Percentiles rank a stretch among this genome's conserved stretches.
Conservation (phyloP, 2,888 invertebrate genomes). For the Drosophila kanekoi region DNA sequence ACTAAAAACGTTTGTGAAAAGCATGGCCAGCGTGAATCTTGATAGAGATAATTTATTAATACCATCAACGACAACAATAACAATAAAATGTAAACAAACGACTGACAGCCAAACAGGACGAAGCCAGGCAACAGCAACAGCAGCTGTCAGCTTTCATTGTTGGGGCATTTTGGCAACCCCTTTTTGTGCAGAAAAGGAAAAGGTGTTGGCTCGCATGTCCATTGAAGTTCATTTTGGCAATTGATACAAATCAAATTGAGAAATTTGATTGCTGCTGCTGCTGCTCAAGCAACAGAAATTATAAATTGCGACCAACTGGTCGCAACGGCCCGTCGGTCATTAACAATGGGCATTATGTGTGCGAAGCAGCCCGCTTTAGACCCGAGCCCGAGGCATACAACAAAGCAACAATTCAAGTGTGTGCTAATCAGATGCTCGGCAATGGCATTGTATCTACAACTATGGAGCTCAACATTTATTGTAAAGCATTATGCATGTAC, state of each 20-base stretch:
- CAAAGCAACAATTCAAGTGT: slow-evolving; percentile 63
- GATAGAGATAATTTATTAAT: slow-evolving; percentile 81
- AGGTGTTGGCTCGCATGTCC: slow-evolving; percentile 70
- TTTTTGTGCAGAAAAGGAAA: slow-evolving; percentile 26
- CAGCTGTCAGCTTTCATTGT: slow-evolving; percentile 29
- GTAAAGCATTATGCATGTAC: slow-evolving; percentile 20
- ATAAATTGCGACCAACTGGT: slow-evolving; percentile 60
- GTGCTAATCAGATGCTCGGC: slow-evolving; percentile 58
- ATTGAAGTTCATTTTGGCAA: slow-evolving; percentile 40
- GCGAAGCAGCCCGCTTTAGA: slow-evolving; percentile 3
- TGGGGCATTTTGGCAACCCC: slow-evolving; percentile 40
- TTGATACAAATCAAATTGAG: slow-evolving; percentile 68
- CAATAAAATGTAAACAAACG: slow-evolving; percentile 80
- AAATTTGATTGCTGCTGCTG: slow-evolving; percentile 67
- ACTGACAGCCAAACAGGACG: slow-evolving; percentile 50
- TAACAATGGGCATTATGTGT: slow-evolving; percentile 48
- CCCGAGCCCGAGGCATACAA: slow-evolving; percentile 9
- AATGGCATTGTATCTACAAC: slow-evolving; percentile 35
- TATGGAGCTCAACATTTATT: slow-evolving; percentile 45
- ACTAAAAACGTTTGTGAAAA: slow-evolving; percentile 51
- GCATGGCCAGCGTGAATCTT: slow-evolving; percentile 65
- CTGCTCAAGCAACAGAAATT: slow-evolving; percentile 51
- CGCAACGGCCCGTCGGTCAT: slow-evolving; percentile 51
- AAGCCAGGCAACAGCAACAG: slow-evolving; percentile 1
- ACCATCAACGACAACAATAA: slow-evolving; percentile 80